Base-by-base conservation (phyloP, 1,140 invertebrate genomes). In the Caerostris darwini region DNA sequence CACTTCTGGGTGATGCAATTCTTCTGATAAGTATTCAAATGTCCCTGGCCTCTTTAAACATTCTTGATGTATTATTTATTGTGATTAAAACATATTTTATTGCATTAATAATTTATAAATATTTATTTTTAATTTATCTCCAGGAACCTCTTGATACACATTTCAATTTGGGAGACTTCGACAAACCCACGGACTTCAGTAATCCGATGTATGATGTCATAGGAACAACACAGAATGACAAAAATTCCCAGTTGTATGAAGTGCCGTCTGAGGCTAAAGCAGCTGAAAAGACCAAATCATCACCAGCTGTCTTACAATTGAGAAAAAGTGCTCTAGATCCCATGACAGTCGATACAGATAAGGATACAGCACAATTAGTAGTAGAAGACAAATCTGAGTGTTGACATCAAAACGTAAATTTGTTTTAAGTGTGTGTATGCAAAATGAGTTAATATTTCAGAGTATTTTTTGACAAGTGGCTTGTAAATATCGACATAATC, bases 351-450 rank as follows among this genome's bases (percentile, higher is more conserved):
- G 98, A 99, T 95, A 98, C 98, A n/a, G 98, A 98, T 95, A 98
- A 98, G 96, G 98, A 99, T 96, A 99, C 98, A 2, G 98, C 98
- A 96, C 97, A 98, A 95, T 97, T 99, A 93, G 98, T 99, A 86
- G 97, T 98, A 95, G 98, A 99, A 96, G 98, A 98, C 96, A 96
- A 96, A 88, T 97, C 97, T 81, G 97, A 97, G 34, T 95, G 94
- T 93, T 95, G 93, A 95, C 61, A 77, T 53, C 8, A 12, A 64
- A 14, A 3, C 5, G 61, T 12, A 5, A 14, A 64, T 64, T 64
- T 64, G 17, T 64, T 64, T 64, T 77, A 10, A 50, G 54, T 85
- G 7, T 83, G 57, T 85, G 5, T 85, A 7, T 83, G 54, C 14
- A 5, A 57, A 83, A 83, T 83, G 82, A 77, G 34, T 19, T 34